These are phyloP conservation scores for Propsilocerus akamusi DNA, from an alignment of 1,140 invertebrate species.

Conservation along the genomic window DNA sequence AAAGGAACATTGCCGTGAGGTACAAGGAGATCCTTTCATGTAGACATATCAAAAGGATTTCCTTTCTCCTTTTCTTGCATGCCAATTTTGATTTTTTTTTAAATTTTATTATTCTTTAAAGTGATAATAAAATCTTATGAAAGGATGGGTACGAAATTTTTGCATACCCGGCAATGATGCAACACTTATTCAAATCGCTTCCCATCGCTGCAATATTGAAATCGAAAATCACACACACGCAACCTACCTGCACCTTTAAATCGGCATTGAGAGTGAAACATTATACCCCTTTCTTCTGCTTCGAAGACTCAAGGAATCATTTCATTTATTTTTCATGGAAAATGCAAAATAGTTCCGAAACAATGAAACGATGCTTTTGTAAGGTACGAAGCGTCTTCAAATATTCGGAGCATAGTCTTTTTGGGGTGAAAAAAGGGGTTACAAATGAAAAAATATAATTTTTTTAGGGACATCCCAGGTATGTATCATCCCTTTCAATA, in stretches of 20 bases:
- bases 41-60: not conserved
- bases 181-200: too few relatives aligned
- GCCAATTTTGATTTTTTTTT: too few relatives aligned
- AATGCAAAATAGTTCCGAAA: not conserved
- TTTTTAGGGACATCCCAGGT: too few relatives aligned
- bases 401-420: not conserved
- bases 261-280: conserved; percentile 3
- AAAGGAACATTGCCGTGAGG: not conserved
- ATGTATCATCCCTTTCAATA: not conserved
- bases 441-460: too few relatives aligned
- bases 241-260: not conserved
- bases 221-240: too few relatives aligned
- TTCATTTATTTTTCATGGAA: too few relatives aligned
- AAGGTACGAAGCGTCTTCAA: not conserved
- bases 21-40: not conserved
- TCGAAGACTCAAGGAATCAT: not conserved
- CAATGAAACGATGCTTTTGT: not conserved
- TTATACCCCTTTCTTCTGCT: not conserved
- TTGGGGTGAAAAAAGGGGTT: not conserved
- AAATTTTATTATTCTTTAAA: too few relatives aligned
- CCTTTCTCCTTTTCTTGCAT: not conserved
- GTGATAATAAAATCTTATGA: not conserved
- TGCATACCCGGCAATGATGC: not conserved
- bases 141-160: not conserved
- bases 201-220: too few relatives aligned